Conservation (phyloP, 2,113 vertebrate species). For the Phalacrocorax carbo region DNA sequence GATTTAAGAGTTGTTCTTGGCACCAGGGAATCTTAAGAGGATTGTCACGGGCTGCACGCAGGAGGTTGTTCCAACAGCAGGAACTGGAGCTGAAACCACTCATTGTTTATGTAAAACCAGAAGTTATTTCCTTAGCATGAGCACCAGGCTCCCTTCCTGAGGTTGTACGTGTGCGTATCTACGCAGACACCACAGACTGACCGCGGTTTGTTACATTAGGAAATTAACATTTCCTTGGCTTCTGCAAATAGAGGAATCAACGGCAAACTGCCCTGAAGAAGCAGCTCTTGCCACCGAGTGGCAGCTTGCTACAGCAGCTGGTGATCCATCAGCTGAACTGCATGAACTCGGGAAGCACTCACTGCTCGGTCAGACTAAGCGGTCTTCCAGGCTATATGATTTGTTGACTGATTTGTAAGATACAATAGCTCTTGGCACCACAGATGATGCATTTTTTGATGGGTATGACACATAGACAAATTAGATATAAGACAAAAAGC, state of each 20-base stretch:
- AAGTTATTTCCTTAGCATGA: background rate
- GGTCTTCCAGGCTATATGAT: background rate
- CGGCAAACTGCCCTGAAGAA: background rate
- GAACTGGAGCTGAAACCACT: background rate
- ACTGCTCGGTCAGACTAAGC: background rate
- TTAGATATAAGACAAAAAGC: background rate
- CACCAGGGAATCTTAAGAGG: background rate
- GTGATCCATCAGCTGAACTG: background rate
- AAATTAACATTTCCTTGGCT: background rate
- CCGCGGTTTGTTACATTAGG: rapidly evolving
- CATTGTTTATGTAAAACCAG: background rate
- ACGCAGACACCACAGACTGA: background rate
- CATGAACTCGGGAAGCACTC: background rate
- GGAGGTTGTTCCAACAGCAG: background rate
- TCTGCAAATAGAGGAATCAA: background rate
- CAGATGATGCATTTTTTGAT: background rate
- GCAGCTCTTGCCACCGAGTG: rapidly evolving
- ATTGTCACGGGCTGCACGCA: background rate
- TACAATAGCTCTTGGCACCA: background rate
- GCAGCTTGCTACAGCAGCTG: background rate
- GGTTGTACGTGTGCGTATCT: rapidly evolving
- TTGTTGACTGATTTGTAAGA: background rate
- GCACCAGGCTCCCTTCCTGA: background rate
- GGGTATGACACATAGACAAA: background rate
- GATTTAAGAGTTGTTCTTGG: conserved; percentile 29